phyloP scores from a whole-genome alignment of 1,140 invertebrate genomes.

The Neomicropteryx cornuta region DNA sequence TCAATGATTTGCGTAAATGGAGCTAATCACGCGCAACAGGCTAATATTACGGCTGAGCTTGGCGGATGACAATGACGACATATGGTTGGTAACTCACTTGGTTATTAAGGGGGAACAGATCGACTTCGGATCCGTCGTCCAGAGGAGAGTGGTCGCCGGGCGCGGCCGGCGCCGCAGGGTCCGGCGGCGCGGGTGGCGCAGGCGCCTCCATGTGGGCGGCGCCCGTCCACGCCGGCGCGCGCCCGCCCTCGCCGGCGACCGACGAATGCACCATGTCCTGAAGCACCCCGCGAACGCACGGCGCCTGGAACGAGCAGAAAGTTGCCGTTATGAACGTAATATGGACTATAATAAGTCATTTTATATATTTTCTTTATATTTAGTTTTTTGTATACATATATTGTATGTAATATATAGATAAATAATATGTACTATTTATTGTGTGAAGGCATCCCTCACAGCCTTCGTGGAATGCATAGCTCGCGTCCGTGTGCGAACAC shows the following conservation, averaged over 20 bases:
- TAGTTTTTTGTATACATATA: too few species aligned
- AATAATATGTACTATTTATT: too few species aligned
- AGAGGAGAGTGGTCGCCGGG: slow-evolving; percentile 12
- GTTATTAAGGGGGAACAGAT: slow-evolving; percentile 37
- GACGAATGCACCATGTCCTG: slow-evolving; percentile 15
- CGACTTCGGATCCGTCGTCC: slow-evolving; percentile 35
- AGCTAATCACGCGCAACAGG: not conserved
- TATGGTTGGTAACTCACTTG: slow-evolving; percentile 20
- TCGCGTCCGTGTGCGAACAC: too few species aligned
- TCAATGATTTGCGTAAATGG: too few species aligned
- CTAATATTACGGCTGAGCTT: not conserved
- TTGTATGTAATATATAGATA: too few species aligned
- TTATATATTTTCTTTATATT: too few species aligned
- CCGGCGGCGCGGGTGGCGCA: slow-evolving; percentile 24
- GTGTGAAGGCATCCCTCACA: too few species aligned
- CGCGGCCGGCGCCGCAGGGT: slow-evolving; percentile 9
- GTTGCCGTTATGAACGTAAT: slow-evolving; percentile 8
- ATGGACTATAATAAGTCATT: too few species aligned
- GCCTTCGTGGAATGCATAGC: too few species aligned
- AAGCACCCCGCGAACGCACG: slow-evolving; percentile 1
- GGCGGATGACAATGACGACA: not conserved
- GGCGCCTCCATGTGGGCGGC: slow-evolving; percentile 18
- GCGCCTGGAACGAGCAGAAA: slow-evolving; percentile 3
- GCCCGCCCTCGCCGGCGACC: slow-evolving; percentile 35
- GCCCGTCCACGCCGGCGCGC: slow-evolving; percentile 24